Evolutionary conservation across 1,140 invertebrate species (phyloP), one percentile per base, ranked within the genome.

Genomic region (Calephelis nemesis): DNA sequence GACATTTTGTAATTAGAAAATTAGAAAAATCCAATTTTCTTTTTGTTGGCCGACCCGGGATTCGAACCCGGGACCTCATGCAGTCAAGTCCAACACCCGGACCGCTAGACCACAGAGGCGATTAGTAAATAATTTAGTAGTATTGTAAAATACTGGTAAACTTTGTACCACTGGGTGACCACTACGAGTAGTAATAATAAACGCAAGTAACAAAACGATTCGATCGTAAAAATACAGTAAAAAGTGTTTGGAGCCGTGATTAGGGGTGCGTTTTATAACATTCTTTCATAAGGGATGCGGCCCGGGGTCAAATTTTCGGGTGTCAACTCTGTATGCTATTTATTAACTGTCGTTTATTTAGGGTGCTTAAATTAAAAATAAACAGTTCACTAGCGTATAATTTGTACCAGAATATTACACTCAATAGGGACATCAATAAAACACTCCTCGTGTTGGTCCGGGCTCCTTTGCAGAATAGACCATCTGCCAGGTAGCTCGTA

Each of bases 201-300:
- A 13, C 47, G 9, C n/a, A 42, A 62, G 60, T 42, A 8, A 42
- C 19, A n/a, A 62, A 19, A 40, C 60, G 19, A 42, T 12, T 63
- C 13, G 6, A 19, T 63, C 40, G 9, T 52, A 52, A 30, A 4
- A 7, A 52, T 52, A 52, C 50, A 13, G 15, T 52, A 19, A 54
- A 54, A 54, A 79, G 81, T 80, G 76, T 79, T 81, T 80, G 73
- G 74, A 77, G 76, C 79, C 66, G 78, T 82, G 73, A 74, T 72
- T 73, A 74, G 65, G 77, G 79, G 79, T 81, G 79, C 77, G 78
- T 82, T 81, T 78, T 77, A 75, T 74, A 70, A 74, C 70, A 75
- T 62, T 69, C 72, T 76, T 79, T 77, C 76, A 71, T 73, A 49
- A 70, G 74, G 75, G 77, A 80, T 74, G 65, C 70, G 73, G 80